A percentile compares a stretch with the other conserved stretches of the same genome.
These are phyloP conservation scores for Synanthedon vespiformis DNA, from an alignment of 2,888 invertebrate species.

Conservation along the genomic window DNA sequence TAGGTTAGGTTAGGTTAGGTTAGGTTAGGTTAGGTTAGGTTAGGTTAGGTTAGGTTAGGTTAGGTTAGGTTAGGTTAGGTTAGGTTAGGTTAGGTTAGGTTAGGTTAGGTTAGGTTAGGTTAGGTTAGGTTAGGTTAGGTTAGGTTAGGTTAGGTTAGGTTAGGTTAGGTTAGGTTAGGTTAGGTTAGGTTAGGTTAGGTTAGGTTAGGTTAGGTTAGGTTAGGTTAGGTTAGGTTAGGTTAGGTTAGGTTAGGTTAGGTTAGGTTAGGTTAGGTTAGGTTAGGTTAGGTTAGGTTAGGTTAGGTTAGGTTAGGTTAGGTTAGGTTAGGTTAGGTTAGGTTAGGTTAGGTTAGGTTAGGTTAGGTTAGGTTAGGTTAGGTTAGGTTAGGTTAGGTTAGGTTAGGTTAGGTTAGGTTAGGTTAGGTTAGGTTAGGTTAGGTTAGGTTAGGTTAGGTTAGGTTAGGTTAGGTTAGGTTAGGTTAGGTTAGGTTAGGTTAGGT, in stretches of 20 bases:
- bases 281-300: slow-evolving; percentile 1
- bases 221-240: slow-evolving; percentile 1
- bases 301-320: slow-evolving; percentile 1
- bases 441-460: neutral
- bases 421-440: no score
- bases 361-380: slow-evolving; percentile 1
- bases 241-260: slow-evolving; percentile 1
- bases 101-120: slow-evolving; percentile 2
- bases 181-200: slow-evolving; percentile 3
- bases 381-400: neutral
- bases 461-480: slow-evolving; percentile 1
- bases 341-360: slow-evolving; percentile 1
- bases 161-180: slow-evolving; percentile 5
- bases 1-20: slow-evolving; percentile 1
- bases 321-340: slow-evolving; percentile 1
- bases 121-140: slow-evolving; percentile 4
- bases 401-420: no score
- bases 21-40: slow-evolving; percentile 1
- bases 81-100: neutral
- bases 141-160: slow-evolving; percentile 4
- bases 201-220: slow-evolving; percentile 1
- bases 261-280: neutral
- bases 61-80: no score
- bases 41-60: slow-evolving; percentile 1
- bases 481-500: slow-evolving; percentile 1